Percentiles rank a stretch among this genome's conserved stretches.
Conservation (phyloP, 2,888 invertebrate species). For the Philaethria dido region DNA sequence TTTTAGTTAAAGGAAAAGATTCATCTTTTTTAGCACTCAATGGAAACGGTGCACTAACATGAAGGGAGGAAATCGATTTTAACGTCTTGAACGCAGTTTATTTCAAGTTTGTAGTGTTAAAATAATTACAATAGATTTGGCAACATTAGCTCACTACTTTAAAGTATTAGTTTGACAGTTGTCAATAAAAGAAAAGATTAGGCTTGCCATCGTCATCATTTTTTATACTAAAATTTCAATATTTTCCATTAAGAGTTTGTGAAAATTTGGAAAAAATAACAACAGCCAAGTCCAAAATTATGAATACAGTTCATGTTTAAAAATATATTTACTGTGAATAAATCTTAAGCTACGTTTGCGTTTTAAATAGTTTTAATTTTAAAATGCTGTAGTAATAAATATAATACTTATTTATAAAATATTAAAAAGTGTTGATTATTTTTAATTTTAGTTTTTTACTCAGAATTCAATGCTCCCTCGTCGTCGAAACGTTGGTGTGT, state of each 20-base stretch:
- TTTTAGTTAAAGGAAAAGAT: too few species aligned
- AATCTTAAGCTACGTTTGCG: background rate
- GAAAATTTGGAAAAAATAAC: background rate
- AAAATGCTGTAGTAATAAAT: background rate
- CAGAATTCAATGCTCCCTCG: conserved; percentile 78
- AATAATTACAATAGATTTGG: background rate
- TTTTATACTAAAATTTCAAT: background rate
- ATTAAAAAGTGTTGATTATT: conserved; percentile 2
- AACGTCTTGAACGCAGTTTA: too few species aligned
- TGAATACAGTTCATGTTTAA: background rate
- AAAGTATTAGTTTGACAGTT: background rate
- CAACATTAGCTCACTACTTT: background rate
- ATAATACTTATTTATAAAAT: background rate
- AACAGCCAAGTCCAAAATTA: background rate
- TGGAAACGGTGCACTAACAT: too few species aligned
- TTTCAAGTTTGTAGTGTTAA: too few species aligned
- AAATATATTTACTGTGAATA: conserved; percentile 1
- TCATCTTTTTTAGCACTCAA: too few species aligned
- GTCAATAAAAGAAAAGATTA: background rate
- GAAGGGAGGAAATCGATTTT: too few species aligned
- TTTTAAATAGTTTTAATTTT: background rate
- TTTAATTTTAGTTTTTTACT: conserved; percentile 19
- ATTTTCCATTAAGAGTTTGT: background rate
- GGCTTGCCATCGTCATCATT: conserved; percentile 9
- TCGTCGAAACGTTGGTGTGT: conserved; percentile 76